phyloP scores from a whole-genome alignment of 1,140 invertebrate genomes.

The Anastrepha ludens region DNA sequence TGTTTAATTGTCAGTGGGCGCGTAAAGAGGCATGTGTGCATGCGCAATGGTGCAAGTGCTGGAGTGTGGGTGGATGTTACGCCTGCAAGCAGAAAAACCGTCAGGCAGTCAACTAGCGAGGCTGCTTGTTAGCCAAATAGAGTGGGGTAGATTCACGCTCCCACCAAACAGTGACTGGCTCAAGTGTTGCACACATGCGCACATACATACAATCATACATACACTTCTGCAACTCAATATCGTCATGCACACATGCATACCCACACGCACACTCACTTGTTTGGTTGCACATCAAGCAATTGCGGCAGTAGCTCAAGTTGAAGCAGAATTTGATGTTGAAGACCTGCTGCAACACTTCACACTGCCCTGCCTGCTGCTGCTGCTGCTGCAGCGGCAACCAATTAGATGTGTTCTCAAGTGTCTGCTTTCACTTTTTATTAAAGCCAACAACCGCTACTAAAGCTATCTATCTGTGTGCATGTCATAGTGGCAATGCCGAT shows the following conservation, averaged over 20 bases:
- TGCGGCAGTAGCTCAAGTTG: neutral
- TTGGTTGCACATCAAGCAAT: neutral
- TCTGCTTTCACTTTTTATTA: conserved; percentile 44
- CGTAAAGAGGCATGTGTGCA: conserved; percentile 8
- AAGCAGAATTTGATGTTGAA: conserved; percentile 10
- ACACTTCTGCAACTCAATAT: conserved; percentile 16
- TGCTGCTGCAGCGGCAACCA: conserved; percentile 1
- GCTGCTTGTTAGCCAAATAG: neutral
- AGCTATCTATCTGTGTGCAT: neutral
- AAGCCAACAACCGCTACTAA: neutral
- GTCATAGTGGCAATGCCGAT: neutral
- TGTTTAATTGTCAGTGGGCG: conserved; percentile 14
- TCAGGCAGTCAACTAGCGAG: neutral
- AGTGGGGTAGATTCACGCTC: neutral
- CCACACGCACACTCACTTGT: neutral
- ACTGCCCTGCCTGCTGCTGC: neutral
- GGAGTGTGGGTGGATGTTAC: neutral
- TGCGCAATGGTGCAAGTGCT: conserved; percentile 7
- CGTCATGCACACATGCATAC: neutral
- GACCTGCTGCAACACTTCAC: neutral
- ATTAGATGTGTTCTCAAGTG: conserved; percentile 46
- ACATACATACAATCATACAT: neutral
- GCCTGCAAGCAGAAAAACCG: neutral
- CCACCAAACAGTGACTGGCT: neutral
- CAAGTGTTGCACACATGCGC: neutral